These are phyloP conservation scores for Spodoptera picta DNA, from an alignment of 2,888 invertebrate species.

Conservation along the genomic window DNA sequence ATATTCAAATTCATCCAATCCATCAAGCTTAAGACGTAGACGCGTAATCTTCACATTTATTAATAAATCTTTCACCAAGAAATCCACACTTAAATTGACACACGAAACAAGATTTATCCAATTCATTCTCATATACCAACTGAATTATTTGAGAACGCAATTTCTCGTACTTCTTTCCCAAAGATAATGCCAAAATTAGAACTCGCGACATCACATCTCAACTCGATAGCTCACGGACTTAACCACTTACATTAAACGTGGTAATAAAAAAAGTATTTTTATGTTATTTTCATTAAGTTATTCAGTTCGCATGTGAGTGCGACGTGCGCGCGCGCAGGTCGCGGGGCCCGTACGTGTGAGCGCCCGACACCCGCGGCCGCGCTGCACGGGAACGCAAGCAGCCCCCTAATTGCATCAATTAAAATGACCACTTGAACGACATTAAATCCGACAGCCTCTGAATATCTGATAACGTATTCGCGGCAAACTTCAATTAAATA, in stretches of 20 bases:
- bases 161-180: slow-evolving; percentile 4
- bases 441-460: slow-evolving; percentile 72
- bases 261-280: slow-evolving; percentile 60
- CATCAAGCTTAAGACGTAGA: slow-evolving; percentile 14
- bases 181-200: slow-evolving; percentile 24
- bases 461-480: slow-evolving; percentile 68
- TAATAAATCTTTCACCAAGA: slow-evolving; percentile 1
- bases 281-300: slow-evolving; percentile 68
- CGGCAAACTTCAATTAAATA: slow-evolving; percentile 54
- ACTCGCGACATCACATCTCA: slow-evolving; percentile 26
- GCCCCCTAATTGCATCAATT: slow-evolving; percentile 77
- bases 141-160: not conserved
- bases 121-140: not conserved
- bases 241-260: slow-evolving; percentile 45
- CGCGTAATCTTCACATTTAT: slow-evolving; percentile 1
- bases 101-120: not conserved
- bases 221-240: slow-evolving; percentile 33
- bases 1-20: slow-evolving; percentile 12
- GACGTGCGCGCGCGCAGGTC: slow-evolving; percentile 66
- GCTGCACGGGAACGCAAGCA: slow-evolving; percentile 60
- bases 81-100: not conserved
- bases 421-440: slow-evolving; percentile 66
- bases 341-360: slow-evolving; percentile 65
- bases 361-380: slow-evolving; percentile 56
- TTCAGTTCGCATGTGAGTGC: slow-evolving; percentile 67